phyloP scores from a whole-genome alignment of 2,888 invertebrate species.

The Eupithecia pulchellata region DNA sequence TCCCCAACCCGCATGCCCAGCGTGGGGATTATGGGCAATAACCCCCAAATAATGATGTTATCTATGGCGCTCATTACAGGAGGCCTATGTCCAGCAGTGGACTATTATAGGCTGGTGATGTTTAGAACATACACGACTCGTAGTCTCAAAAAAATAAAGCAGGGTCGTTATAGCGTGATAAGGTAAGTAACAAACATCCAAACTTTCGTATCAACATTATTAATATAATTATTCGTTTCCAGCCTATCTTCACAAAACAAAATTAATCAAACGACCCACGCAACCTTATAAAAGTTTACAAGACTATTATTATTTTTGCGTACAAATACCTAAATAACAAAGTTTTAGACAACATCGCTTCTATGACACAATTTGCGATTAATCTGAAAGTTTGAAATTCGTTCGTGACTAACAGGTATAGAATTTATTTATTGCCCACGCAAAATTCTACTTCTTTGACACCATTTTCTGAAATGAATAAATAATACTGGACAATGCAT shows the following conservation, averaged over 20 bases:
- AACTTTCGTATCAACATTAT: too few species aligned
- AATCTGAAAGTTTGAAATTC: conserved; percentile 36
- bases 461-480: neutral
- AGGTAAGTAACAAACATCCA: too few species aligned
- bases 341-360: conserved; percentile 36
- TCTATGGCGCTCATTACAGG: too few species aligned
- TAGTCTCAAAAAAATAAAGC: too few species aligned
- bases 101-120: too few species aligned
- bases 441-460: neutral
- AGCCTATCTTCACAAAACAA: conserved; percentile 7
- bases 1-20: too few species aligned
- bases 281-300: conserved; percentile 34
- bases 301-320: conserved; percentile 37
- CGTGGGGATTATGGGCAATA: too few species aligned
- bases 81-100: too few species aligned
- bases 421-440: conserved; percentile 5
- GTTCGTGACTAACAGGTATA: conserved; percentile 33
- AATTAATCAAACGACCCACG: conserved; percentile 37
- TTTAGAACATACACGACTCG: too few species aligned
- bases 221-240: neutral
- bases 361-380: conserved; percentile 35
- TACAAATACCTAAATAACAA: conserved; percentile 40
- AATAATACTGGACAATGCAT: too few species aligned
- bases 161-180: too few species aligned
- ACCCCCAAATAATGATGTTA: too few species aligned